These are phyloP conservation scores for Chironomus tepperi DNA, from an alignment of 1,140 invertebrate genomes.

Conservation along the genomic window DNA sequence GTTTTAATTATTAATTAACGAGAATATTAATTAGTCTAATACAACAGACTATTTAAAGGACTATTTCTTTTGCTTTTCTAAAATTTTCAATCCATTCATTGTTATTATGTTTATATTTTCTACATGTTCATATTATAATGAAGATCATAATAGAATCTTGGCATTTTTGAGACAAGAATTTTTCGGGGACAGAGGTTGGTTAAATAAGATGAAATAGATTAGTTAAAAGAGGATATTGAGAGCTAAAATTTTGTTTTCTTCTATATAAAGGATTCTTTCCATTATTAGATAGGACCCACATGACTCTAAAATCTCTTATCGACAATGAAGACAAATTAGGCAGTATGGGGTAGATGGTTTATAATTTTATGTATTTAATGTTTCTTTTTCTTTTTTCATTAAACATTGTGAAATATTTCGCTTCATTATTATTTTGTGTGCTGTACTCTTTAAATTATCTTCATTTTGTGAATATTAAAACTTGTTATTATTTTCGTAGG, in stretches of 20 bases:
- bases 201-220: not conserved
- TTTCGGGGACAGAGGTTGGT: not conserved
- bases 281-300: no score
- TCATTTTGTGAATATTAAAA: no score
- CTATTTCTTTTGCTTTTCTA: not conserved
- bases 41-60: not conserved
- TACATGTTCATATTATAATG: not conserved
- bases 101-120: not conserved
- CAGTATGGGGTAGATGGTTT: no score
- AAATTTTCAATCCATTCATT: not conserved
- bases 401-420: no score
- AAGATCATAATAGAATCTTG: not conserved
- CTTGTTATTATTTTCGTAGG: no score
- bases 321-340: no score
- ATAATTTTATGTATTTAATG: no score
- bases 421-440: no score
- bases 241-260: not conserved
- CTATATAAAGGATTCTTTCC: not conserved
- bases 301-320: no score
- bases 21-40: slow-evolving; percentile 1
- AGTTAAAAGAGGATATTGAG: not conserved
- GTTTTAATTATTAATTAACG: not conserved
- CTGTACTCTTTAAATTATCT: no score
- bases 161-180: slow-evolving; percentile 5
- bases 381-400: no score